Conservation (phyloP, 2,888 invertebrate species). For the Drosophila atroscutellata region DNA sequence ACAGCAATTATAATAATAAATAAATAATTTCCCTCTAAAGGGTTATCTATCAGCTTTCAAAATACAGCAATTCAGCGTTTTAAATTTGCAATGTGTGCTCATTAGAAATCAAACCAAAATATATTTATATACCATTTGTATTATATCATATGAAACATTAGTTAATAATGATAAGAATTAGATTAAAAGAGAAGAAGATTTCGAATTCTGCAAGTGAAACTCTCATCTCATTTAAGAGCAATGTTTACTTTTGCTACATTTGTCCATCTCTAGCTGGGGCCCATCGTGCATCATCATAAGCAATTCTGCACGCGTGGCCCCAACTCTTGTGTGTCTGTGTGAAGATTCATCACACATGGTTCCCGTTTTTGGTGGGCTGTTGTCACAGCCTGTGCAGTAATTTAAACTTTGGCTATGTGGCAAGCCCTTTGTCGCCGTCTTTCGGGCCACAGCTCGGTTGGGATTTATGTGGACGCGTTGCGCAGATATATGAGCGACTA, state of each 20-base stretch:
- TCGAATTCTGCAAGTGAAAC: neutral
- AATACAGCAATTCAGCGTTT: neutral
- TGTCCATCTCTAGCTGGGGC: conserved; percentile 51
- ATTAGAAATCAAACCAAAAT: too few species aligned
- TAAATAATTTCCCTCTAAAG: neutral
- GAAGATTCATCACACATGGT: conserved; percentile 71
- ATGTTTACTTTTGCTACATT: neutral
- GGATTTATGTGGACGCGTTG: conserved; percentile 60
- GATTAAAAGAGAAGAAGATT: neutral
- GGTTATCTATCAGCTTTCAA: neutral
- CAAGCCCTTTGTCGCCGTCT: conserved; percentile 29
- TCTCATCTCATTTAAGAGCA: conserved; percentile 7
- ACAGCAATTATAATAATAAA: neutral
- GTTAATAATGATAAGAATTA: neutral
- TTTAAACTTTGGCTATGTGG: conserved; percentile 68
- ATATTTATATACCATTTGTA: neutral
- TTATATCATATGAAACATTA: neutral
- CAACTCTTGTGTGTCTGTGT: conserved; percentile 36
- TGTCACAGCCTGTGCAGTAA: conserved; percentile 74
- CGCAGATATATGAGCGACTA: conserved; percentile 66
- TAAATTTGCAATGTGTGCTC: neutral
- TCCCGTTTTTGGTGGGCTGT: conserved; percentile 28
- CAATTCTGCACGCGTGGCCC: conserved; percentile 51
- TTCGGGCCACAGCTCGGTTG: conserved; percentile 21
- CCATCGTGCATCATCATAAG: conserved; percentile 65